phyloP scores from a whole-genome alignment of 2,888 invertebrate genomes.

The Drosophila neutralis region DNA sequence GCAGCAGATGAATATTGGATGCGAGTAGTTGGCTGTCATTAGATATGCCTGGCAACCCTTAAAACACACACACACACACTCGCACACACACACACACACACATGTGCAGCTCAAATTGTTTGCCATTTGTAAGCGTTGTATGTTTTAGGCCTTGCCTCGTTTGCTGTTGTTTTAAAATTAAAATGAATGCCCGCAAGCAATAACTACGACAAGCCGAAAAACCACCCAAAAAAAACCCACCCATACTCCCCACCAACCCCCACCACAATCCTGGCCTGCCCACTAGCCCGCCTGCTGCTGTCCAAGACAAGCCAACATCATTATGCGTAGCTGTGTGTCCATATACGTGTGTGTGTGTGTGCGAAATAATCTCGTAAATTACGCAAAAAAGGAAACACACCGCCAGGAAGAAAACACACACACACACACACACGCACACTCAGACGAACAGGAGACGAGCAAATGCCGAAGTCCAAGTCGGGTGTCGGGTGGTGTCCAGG shows the following conservation, averaged over 20 bases:
- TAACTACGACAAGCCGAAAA: conserved; percentile 76
- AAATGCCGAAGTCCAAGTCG: conserved; percentile 41
- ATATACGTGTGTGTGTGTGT: conserved; percentile 53
- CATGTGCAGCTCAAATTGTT: conserved; percentile 69
- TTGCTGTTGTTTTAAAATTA: conserved; percentile 81
- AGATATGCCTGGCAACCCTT: conserved; percentile 72
- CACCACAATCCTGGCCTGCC: conserved; percentile 10
- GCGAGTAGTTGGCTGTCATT: conserved; percentile 60
- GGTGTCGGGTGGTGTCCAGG: not conserved
- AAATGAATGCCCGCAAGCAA: conserved; percentile 81
- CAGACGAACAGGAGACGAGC: conserved; percentile 14
- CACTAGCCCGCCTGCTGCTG: conserved; percentile 46
- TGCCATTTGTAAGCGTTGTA: conserved; percentile 81
- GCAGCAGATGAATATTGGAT: conserved; percentile 41
- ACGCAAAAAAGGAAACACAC: conserved; percentile 79
- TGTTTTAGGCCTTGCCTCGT: conserved; percentile 69
- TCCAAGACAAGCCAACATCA: conserved; percentile 81
- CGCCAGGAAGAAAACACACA: conserved; percentile 45
- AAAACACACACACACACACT: conserved; percentile 31
- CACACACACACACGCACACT: conserved; percentile 18
- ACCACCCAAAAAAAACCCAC: conserved; percentile 23
- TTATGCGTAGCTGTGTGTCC: conserved; percentile 77
- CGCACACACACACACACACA: not conserved
- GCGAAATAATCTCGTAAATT: conserved; percentile 80
- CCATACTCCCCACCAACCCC: not conserved